Evolutionary conservation across 2,113 vertebrate genomes (phyloP).

Genomic region (Synchiropus splendidus): DNA sequence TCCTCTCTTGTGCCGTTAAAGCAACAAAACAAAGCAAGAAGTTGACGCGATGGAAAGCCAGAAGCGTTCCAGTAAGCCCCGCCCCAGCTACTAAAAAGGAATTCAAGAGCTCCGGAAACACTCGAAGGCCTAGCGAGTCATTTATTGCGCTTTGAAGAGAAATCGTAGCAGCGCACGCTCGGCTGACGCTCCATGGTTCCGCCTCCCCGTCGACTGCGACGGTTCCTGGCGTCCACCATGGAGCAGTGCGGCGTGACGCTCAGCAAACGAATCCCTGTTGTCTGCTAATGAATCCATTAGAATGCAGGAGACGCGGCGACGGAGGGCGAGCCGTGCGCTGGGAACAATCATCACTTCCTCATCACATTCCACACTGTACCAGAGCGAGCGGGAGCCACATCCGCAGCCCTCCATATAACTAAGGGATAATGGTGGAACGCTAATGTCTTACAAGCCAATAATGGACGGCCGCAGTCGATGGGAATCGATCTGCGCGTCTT

Average conservation of each 20-base stretch:
- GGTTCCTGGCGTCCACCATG: constrained; percentile 1
- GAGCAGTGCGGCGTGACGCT: constrained; percentile 4
- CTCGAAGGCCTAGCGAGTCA: too few species aligned
- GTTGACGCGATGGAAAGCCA: too few species aligned
- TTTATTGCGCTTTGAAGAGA: too few species aligned
- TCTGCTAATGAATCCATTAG: constrained; percentile 32
- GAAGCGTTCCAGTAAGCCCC: too few species aligned
- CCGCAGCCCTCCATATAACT: constrained; percentile 51
- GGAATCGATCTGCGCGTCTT: constrained; percentile 51
- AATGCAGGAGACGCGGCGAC: constrained; percentile 21
- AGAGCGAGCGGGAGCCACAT: constrained; percentile 4
- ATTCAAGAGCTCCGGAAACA: too few species aligned
- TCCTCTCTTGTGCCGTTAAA: too few species aligned
- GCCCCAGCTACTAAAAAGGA: too few species aligned
- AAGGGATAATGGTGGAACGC: constrained; percentile 54
- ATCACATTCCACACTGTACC: constrained; percentile 16
- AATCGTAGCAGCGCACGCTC: too few species aligned
- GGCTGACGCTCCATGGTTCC: too few species aligned
- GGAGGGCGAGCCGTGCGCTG: constrained; percentile 7
- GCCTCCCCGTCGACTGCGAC: too few species aligned
- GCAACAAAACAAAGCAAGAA: too few species aligned
- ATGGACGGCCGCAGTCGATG: constrained; percentile 46
- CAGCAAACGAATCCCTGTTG: constrained; percentile 23
- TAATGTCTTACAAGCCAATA: constrained; percentile 63
- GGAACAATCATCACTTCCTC: constrained; percentile 23